Conservation (phyloP, 2,113 vertebrate species). For the Cebus imitator region DNA sequence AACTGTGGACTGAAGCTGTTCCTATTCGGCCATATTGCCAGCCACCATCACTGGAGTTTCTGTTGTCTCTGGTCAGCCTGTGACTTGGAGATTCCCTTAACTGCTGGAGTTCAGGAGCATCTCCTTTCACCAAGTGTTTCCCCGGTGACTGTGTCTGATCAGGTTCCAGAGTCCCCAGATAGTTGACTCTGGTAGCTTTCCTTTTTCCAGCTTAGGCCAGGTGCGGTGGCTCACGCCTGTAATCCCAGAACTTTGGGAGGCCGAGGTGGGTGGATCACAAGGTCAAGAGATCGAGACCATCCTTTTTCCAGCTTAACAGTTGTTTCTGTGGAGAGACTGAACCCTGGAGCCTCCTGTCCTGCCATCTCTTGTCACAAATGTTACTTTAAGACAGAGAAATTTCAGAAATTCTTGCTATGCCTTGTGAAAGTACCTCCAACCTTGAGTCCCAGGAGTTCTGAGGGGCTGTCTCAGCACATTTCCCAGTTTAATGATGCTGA, state of each 20-base stretch:
- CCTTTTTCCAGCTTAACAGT: fast-evolving
- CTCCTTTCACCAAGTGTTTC: fast-evolving
- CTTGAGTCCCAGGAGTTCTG: not conserved
- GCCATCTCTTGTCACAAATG: not conserved
- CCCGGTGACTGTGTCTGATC: fast-evolving
- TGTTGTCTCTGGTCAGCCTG: not conserved
- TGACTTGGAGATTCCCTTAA: fast-evolving
- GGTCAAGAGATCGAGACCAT: no score
- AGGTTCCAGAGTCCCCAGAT: fast-evolving
- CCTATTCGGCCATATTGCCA: no score
- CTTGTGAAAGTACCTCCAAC: not conserved
- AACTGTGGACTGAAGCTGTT: no score
- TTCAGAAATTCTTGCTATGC: not conserved
- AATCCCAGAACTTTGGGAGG: no score
- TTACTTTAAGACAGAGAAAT: not conserved
- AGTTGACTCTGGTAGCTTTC: fast-evolving
- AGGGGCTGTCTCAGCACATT: not conserved
- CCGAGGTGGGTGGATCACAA: no score
- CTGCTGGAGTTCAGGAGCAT: fast-evolving
- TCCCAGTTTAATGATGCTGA: fast-evolving
- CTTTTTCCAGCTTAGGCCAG: fast-evolving
- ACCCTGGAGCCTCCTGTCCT: fast-evolving
- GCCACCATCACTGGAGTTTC: not conserved
- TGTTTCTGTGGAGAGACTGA: not conserved
- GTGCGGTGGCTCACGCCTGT: no score